Conservation (phyloP, 92 coral and sea anemone species). For the Epizoanthus stellaris region DNA sequence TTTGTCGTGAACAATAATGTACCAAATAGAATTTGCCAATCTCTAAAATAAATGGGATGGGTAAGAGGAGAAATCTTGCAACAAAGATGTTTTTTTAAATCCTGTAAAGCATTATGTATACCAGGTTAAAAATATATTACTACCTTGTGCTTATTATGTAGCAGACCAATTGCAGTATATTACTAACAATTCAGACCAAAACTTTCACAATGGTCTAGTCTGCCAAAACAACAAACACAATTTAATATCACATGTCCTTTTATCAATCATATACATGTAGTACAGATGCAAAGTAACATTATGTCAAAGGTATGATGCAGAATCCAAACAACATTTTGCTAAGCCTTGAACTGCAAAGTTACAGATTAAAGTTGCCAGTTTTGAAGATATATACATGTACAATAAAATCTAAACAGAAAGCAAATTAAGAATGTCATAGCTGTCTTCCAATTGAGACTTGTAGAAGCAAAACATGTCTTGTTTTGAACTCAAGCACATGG, state of each 20-base stretch:
- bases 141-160: constrained; percentile 11
- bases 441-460: too few relatives aligned
- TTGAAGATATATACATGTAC: too few relatives aligned
- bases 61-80: constrained; percentile 31
- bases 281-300: too few relatives aligned
- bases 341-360: too few relatives aligned
- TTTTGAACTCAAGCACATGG: constrained; percentile 10
- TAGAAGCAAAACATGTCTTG: neutral
- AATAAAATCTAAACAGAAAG: too few relatives aligned
- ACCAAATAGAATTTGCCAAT: neutral
- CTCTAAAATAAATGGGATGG: neutral
- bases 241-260: too few relatives aligned
- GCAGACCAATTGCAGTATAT: neutral
- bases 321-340: too few relatives aligned
- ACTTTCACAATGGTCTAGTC: neutral
- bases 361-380: too few relatives aligned
- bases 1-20: neutral
- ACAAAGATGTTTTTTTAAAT: constrained; percentile 5
- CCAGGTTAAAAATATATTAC: constrained; percentile 22
- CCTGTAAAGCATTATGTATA: neutral
- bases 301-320: too few relatives aligned
- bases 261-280: too few relatives aligned
- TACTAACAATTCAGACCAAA: neutral
- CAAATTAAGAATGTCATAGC: too few relatives aligned
- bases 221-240: neutral